Conservation (phyloP, 2,113 vertebrate species). For the Pachycephala philippinensis region DNA sequence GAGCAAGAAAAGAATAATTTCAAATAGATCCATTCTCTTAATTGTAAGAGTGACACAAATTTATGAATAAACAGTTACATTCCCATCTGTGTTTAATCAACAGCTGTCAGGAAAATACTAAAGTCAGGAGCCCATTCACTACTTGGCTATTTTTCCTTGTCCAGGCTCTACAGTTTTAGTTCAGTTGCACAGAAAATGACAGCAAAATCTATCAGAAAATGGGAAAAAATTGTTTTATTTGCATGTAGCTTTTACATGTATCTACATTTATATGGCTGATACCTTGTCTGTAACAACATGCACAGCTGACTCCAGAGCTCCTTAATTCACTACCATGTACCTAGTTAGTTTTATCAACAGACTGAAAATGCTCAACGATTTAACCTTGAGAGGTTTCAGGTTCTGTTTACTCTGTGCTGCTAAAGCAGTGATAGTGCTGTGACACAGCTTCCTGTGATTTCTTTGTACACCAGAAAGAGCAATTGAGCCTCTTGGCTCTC, state of each 20-base stretch:
- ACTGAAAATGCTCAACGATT: background rate
- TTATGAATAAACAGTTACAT: background rate
- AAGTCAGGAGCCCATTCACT: background rate
- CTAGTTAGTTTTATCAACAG: background rate
- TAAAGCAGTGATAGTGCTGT: rapidly evolving
- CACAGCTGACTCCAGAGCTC: background rate
- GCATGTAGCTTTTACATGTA: background rate
- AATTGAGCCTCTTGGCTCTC: background rate
- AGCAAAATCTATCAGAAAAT: background rate
- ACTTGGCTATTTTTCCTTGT: background rate
- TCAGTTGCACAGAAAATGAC: background rate
- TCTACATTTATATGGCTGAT: background rate
- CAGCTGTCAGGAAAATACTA: background rate
- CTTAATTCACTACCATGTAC: background rate
- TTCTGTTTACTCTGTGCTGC: background rate
- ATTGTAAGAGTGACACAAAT: background rate
- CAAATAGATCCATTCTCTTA: background rate
- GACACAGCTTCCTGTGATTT: rapidly evolving
- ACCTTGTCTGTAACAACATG: background rate
- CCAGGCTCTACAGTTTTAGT: background rate
- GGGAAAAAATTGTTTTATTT: background rate
- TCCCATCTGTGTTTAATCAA: background rate
- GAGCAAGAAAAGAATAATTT: background rate
- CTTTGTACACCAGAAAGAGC: background rate
- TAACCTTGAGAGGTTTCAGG: background rate